phyloP scores from a whole-genome alignment of 2,797 vertebrate genomes.

The Apogon talboti region DNA sequence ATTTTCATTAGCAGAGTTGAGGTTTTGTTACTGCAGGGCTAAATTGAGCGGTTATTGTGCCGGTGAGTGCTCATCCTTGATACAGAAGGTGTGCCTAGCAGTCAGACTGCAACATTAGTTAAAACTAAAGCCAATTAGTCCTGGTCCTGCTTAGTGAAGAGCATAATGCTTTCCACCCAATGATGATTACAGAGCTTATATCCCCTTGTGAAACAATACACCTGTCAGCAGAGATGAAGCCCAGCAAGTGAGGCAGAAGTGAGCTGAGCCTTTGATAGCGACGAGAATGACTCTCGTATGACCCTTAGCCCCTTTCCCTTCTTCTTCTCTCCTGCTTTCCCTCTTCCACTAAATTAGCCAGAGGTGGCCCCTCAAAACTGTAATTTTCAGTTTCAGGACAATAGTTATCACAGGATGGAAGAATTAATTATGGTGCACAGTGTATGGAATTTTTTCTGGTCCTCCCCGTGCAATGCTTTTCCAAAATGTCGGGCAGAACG shows the following conservation, averaged over 20 bases:
- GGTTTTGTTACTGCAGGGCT: constrained; percentile 95
- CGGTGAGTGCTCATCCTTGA: constrained; percentile 88
- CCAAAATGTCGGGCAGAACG: constrained; percentile 76
- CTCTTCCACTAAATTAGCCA: constrained; percentile 83
- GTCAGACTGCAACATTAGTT: constrained; percentile 94
- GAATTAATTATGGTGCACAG: constrained; percentile 86
- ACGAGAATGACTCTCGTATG: constrained; percentile 90
- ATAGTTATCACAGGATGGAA: constrained; percentile 82
- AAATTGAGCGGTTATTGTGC: constrained; percentile 94
- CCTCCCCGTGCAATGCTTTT: constrained; percentile 52
- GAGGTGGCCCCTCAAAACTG: constrained; percentile 84
- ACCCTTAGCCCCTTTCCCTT: constrained; percentile 88
- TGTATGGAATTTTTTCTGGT: constrained; percentile 77
- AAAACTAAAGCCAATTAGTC: constrained; percentile 98
- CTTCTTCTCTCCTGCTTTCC: constrained; percentile 77
- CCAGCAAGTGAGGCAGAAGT: constrained; percentile 95
- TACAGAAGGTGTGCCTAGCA: constrained; percentile 91
- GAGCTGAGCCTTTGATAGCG: constrained; percentile 87
- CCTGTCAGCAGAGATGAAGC: constrained; percentile 96
- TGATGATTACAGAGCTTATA: constrained; percentile 95
- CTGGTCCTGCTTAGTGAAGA: constrained; percentile 94
- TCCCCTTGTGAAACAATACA: constrained; percentile 96
- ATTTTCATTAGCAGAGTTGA: constrained; percentile 94
- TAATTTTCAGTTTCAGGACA: constrained; percentile 82
- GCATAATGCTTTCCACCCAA: constrained; percentile 93